Base-by-base conservation (phyloP, 2,113 vertebrate species). In the Cephalopterus ornatus region DNA sequence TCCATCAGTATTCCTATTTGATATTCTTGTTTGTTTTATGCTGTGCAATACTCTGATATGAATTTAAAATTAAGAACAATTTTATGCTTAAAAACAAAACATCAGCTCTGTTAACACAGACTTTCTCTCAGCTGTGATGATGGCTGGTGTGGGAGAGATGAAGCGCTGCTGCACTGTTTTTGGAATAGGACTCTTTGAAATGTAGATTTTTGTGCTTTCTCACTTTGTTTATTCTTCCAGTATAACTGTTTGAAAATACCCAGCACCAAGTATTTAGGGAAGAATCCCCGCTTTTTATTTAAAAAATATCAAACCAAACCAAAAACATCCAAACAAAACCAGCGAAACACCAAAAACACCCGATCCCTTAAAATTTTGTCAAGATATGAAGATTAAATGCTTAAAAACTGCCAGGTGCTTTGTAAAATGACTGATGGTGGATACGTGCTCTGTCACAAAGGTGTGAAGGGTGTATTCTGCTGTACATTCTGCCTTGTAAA, bases 1-100 rank as follows among this genome's bases (percentile, higher is more conserved):
- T 92, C 41, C 44, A 70, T 92, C 75, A 52, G 79, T 92, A 91
- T 95, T 96, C 88, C 72, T 85, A 49, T 47, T 88, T 96, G 88
- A 41, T 90, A 42, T 92, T 95, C 33, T 88, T 85, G 72, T 83
- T 94, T 88, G 75, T 26, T 91, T 91, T 88, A 39, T 81, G 72
- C 65, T 88, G 37, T 2, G 44, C 82, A 74, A 27, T 72, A 30
- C 33, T 59, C 76, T 84, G 75, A 37, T 44, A 24, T 65, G 47
- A 93, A 91, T 92, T 94, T 61, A 58, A 93, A 93, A 77, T 66
- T 5, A 42, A 80, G 23, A 77, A 56, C 12, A 58, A 79, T 74
- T 80, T 93, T 71, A 47, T 81, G 61, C 76, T 87, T 93, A 61
- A 81, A 87, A 94, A 8, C 46, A 91, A 72, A 82, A 47, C 32